These are phyloP conservation scores for Maccullochella peelii DNA, from an alignment of 2,113 vertebrate genomes.

Conservation along the genomic window DNA sequence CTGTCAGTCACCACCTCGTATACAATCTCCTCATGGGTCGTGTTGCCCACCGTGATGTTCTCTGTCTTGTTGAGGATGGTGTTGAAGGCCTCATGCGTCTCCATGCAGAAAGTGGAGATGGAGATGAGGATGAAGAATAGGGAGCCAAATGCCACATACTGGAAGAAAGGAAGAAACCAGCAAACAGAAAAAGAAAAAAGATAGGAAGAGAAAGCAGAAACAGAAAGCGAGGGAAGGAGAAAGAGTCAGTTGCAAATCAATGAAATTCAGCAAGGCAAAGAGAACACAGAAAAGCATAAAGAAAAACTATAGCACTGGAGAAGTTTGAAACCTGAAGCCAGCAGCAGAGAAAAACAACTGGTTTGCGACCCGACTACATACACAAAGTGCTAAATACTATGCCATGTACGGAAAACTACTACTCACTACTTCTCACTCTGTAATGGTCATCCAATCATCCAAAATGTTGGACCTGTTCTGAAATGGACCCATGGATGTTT, in stretches of 20 bases:
- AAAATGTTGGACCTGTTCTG: not conserved
- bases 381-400: not conserved
- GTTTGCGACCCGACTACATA: not conserved
- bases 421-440: not conserved
- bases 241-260: constrained; percentile 32
- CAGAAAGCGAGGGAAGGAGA: not conserved
- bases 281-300: not conserved
- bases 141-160: constrained; percentile 94
- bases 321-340: not conserved
- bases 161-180: constrained; percentile 44
- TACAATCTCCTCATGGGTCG: constrained; percentile 87
- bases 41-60: constrained; percentile 86
- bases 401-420: not conserved
- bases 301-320: constrained; percentile 12
- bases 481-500: not conserved
- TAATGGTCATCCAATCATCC: not conserved
- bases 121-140: constrained; percentile 97
- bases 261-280: not conserved
- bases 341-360: constrained; percentile 6
- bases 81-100: constrained; percentile 98
- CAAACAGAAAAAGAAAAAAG: constrained; percentile 14
- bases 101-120: constrained; percentile 99
- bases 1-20: constrained; percentile 94
- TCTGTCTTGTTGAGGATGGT: constrained; percentile 92
- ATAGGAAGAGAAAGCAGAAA: not conserved